A percentile compares a stretch with the other conserved stretches of the same genome.
These are phyloP conservation scores for Leptoclinus maculatus DNA, from an alignment of 2,797 vertebrate genomes.

Conservation along the genomic window DNA sequence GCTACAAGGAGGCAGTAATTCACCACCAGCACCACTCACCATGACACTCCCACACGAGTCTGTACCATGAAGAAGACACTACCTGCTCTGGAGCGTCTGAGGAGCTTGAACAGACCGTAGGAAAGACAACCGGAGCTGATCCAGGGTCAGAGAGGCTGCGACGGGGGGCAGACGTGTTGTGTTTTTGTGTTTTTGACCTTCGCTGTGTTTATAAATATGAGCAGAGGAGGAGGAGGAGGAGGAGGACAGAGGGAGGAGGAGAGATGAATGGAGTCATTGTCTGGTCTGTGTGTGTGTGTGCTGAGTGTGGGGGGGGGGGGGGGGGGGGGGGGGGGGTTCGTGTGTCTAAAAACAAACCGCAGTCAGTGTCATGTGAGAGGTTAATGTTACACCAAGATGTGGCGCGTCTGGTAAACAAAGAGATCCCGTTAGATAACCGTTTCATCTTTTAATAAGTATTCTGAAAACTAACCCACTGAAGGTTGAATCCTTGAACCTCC, in stretches of 20 bases:
- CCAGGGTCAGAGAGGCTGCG: slow-evolving; percentile 34
- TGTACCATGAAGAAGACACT: background rate
- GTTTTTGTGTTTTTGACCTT: slow-evolving; percentile 45
- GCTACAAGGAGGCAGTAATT: slow-evolving; percentile 22
- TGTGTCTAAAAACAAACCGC: slow-evolving; percentile 60
- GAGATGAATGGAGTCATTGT: slow-evolving; percentile 68
- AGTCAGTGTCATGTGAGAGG: slow-evolving; percentile 48
- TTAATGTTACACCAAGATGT: slow-evolving; percentile 47
- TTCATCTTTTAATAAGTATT: background rate
- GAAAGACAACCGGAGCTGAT: background rate
- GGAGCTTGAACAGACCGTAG: background rate
- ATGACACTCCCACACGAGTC: slow-evolving; percentile 48
- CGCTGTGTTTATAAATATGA: slow-evolving; percentile 32
- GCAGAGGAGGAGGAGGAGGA: slow-evolving; percentile 6
- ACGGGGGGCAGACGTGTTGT: slow-evolving; percentile 10
- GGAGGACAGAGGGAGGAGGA: slow-evolving; percentile 10
- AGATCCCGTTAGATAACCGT: background rate
- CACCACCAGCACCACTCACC: background rate
- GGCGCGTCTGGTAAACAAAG: slow-evolving; percentile 15
- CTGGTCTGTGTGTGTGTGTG: slow-evolving; percentile 14
- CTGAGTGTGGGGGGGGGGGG: background rate
- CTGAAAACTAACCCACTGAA: background rate
- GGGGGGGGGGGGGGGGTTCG: background rate
- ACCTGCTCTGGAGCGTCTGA: background rate
- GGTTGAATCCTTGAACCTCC: background rate